phyloP scores from a whole-genome alignment of 2,797 vertebrate species.

The Coreius guichenoti region DNA sequence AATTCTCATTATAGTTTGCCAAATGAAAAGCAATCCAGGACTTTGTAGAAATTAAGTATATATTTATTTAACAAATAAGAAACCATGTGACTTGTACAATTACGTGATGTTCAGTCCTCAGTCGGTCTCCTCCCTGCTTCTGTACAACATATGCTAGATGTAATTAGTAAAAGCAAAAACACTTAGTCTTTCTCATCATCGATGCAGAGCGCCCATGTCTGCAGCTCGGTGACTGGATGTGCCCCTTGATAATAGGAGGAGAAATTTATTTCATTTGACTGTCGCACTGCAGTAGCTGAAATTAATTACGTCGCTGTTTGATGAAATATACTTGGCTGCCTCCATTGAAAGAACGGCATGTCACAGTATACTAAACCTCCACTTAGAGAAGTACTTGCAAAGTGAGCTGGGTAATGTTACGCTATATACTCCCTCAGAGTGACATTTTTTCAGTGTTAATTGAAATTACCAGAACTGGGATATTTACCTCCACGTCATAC shows the following conservation, averaged over 20 bases:
- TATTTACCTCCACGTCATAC: conserved; percentile 13
- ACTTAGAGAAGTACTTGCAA: conserved; percentile 35
- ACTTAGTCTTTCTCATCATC: conserved; percentile 62
- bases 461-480: background rate
- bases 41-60: conserved; percentile 54
- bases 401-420: conserved; percentile 52
- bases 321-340: conserved; percentile 76
- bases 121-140: conserved; percentile 47
- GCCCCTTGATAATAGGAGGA: conserved; percentile 78
- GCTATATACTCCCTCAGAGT: background rate
- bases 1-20: conserved; percentile 57
- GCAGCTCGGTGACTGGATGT: conserved; percentile 72
- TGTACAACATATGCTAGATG: conserved; percentile 58
- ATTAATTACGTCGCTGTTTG: conserved; percentile 80
- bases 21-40: conserved; percentile 54
- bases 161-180: conserved; percentile 74
- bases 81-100: conserved; percentile 53
- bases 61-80: conserved; percentile 57
- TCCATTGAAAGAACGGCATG: conserved; percentile 74
- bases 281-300: conserved; percentile 76
- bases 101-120: conserved; percentile 29
- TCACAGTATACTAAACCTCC: conserved; percentile 59
- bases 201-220: conserved; percentile 70
- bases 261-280: conserved; percentile 81
- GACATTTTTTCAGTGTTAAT: conserved; percentile 17